Evolutionary conservation across 2,113 vertebrate species (phyloP).

Genomic region (Dicerorhinus sumatrensis): DNA sequence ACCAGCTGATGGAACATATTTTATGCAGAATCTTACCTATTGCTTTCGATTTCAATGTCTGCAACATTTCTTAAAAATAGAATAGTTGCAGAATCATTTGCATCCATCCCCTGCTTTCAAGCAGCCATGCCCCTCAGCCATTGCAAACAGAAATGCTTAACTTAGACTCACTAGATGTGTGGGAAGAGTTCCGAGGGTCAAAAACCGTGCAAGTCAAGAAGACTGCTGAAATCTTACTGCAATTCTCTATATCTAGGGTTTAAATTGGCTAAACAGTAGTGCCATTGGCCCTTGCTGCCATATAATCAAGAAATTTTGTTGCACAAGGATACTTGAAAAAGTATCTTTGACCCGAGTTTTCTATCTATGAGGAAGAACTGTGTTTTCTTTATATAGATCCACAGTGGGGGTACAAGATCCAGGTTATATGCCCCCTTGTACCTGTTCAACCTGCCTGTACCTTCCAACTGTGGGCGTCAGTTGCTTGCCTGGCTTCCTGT

Average conservation of each 20-base stretch:
- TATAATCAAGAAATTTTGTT: not conserved
- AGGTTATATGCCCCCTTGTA: no score
- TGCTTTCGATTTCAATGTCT: slow-evolving; percentile 42
- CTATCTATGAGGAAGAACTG: not conserved
- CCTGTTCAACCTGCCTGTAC: not conserved
- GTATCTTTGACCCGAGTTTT: not conserved
- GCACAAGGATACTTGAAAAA: not conserved
- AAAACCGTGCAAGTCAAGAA: not conserved
- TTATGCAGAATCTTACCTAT: slow-evolving; percentile 63
- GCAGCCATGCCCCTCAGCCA: not conserved
- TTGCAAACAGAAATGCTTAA: not conserved
- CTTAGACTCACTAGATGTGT: not conserved
- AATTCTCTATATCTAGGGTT: not conserved
- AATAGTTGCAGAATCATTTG: not conserved
- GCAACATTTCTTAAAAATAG: slow-evolving; percentile 56
- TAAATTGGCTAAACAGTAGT: not conserved
- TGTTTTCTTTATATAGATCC: not conserved
- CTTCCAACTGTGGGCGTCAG: not conserved
- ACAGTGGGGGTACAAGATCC: not conserved
- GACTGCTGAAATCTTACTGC: not conserved
- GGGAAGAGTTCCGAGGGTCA: not conserved
- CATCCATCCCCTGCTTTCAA: not conserved
- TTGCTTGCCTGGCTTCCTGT: not conserved
- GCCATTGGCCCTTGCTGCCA: not conserved
- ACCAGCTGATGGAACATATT: slow-evolving; percentile 25